Evolutionary conservation across 1,140 invertebrate genomes (phyloP).

Genomic region (Trichogramma pretiosum): DNA sequence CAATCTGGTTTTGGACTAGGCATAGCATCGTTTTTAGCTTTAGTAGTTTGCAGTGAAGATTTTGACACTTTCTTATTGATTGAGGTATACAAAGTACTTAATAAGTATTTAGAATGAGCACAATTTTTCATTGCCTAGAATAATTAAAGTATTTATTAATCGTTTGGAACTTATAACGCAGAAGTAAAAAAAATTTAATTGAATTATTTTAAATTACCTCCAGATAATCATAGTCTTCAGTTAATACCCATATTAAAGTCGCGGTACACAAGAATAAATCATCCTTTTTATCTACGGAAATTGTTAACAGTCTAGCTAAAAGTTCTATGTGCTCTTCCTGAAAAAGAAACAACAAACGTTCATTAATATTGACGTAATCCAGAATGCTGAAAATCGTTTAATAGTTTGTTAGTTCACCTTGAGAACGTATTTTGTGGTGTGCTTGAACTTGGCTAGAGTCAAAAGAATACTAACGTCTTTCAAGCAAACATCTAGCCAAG

Average conservation of each 20-base stretch:
- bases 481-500: constrained; percentile 33
- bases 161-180: no score
- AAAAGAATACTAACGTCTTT: constrained; percentile 34
- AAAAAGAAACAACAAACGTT: not conserved
- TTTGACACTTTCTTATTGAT: constrained; percentile 15
- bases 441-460: constrained; percentile 31
- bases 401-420: constrained; percentile 23
- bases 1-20: constrained; percentile 28
- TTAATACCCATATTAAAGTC: constrained; percentile 26
- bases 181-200: no score
- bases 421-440: constrained; percentile 26
- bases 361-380: not conserved
- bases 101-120: constrained; percentile 19
- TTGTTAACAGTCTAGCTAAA: constrained; percentile 23
- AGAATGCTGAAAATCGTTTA: not conserved
- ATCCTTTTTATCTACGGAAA: constrained; percentile 19
- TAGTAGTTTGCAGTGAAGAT: not conserved
- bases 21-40: constrained; percentile 13
- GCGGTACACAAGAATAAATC: constrained; percentile 26
- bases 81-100: constrained; percentile 15
- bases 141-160: no score
- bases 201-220: constrained; percentile 11
- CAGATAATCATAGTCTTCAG: constrained; percentile 19
- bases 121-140: constrained; percentile 16
- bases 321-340: constrained; percentile 24